phyloP scores from a whole-genome alignment of 2,888 invertebrate genomes.

The Pristionchus entomophagus region DNA sequence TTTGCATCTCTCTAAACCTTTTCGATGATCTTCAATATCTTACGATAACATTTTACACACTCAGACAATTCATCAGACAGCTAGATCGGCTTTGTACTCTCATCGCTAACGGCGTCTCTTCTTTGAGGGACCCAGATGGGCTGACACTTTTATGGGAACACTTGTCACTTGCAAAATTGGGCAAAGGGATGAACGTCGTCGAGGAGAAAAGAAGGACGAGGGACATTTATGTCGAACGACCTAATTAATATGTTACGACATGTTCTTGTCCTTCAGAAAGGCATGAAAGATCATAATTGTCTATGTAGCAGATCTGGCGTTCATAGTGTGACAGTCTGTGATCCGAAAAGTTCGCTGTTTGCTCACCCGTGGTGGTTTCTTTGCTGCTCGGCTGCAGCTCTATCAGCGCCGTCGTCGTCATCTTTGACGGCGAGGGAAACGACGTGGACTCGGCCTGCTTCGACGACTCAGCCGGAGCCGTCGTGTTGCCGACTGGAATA shows the following conservation, averaged over 20 bases:
- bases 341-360: no score
- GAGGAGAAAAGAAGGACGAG: not conserved
- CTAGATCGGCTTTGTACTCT: constrained; percentile 6
- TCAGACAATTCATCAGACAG: no score
- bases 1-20: no score
- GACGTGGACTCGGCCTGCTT: constrained; percentile 47
- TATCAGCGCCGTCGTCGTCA: constrained; percentile 66
- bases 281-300: no score
- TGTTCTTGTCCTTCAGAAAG: no score
- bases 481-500: constrained; percentile 18
- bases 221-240: no score
- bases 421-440: constrained; percentile 60
- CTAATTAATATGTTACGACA: no score
- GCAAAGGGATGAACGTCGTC: not conserved
- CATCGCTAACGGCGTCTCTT: not conserved
- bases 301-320: no score
- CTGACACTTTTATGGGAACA: constrained; percentile 6
- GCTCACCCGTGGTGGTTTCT: constrained; percentile 56
- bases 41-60: no score
- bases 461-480: not conserved
- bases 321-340: no score
- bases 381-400: constrained; percentile 59
- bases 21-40: no score
- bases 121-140: not conserved
- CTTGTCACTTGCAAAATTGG: not conserved